Base-by-base conservation (phyloP, 2,113 vertebrate species). In the Albula goreensis region DNA sequence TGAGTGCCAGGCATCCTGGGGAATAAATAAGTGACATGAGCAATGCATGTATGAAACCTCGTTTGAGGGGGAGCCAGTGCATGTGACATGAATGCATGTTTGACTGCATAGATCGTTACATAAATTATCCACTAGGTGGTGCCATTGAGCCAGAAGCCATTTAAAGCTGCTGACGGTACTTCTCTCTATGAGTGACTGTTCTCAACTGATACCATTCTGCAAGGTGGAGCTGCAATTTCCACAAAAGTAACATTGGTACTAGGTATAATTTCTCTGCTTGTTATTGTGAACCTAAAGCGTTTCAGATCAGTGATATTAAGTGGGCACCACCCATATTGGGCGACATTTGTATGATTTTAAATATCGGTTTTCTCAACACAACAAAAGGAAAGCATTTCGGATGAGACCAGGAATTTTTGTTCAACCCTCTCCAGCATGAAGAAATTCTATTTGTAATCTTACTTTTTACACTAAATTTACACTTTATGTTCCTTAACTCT, bases 21-120 rank as follows among this genome's bases (percentile, higher is more conserved):
- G 87, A 91, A 92, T 91, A 90, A 92, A 93, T 90, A 91, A 91
- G 90, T 50, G 88, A 83, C 82, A 83, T 0, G 92, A 90, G 93
- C 88, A 92, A 92, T 89, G 89, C 90, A 87, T 86, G 87, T 77
- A 83, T 87, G 89, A 84, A 89, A 90, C 90, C 90, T 91, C 63
- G 60, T 85, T 74, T 52, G 90, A 89, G 86, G 90, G 86, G 66
- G 88, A 1, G 80, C 50, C 90, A 88, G 91, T 89, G 15, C 6
- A 19, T 91, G 82, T 83, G 86, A 80, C 51, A 66, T 82, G 52
- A 66, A 50, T n/a, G 7, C 48, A 19, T 53, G 81, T 50, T 12
- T 31, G 50, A 22, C 50, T 17, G 70, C n/a, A 50, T 79, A 53
- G 49, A 79, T 60, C 56, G 41, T 2, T 52, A 15, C 83, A 83